Percentiles rank a stretch among this genome's conserved stretches.
These are phyloP conservation scores for Falco novaeseelandiae DNA, from an alignment of 2,797 vertebrate species.

Conservation along the genomic window DNA sequence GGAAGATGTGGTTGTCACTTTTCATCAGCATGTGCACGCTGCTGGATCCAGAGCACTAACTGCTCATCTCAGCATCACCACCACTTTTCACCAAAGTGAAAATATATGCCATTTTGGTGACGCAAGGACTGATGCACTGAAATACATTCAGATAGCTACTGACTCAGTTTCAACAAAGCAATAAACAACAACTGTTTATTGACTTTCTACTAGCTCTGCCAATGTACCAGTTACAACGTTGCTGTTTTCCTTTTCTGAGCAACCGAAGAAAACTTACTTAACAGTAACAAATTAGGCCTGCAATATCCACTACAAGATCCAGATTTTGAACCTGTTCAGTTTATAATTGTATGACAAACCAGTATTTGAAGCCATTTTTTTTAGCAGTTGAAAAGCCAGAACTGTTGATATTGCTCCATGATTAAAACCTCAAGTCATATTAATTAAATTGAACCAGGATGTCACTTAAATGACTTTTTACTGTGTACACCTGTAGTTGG, in stretches of 20 bases:
- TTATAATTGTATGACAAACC: neutral
- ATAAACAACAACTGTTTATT: conserved; percentile 24
- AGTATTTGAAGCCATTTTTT: neutral
- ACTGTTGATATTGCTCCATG: neutral
- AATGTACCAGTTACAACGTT: neutral
- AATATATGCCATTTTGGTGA: neutral
- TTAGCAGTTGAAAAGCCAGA: neutral
- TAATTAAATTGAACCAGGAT: neutral
- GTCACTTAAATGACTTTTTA: neutral
- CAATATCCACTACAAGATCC: neutral
- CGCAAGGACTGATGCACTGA: neutral
- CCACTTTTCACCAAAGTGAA: neutral
- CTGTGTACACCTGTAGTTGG: neutral
- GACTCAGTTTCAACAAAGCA: conserved; percentile 35
- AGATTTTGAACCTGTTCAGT: neutral
- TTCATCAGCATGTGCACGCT: neutral
- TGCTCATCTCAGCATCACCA: neutral
- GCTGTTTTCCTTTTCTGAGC: neutral
- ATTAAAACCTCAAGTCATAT: neutral
- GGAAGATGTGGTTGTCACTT: neutral
- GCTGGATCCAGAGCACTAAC: neutral
- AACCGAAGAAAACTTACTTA: neutral
- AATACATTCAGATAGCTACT: neutral
- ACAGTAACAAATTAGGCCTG: neutral
- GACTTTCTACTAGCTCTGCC: conserved; percentile 5